Percentiles rank a stretch among this genome's conserved stretches.
phyloP scores from a whole-genome alignment of 1,140 invertebrate genomes.

The Plodia interpunctella region DNA sequence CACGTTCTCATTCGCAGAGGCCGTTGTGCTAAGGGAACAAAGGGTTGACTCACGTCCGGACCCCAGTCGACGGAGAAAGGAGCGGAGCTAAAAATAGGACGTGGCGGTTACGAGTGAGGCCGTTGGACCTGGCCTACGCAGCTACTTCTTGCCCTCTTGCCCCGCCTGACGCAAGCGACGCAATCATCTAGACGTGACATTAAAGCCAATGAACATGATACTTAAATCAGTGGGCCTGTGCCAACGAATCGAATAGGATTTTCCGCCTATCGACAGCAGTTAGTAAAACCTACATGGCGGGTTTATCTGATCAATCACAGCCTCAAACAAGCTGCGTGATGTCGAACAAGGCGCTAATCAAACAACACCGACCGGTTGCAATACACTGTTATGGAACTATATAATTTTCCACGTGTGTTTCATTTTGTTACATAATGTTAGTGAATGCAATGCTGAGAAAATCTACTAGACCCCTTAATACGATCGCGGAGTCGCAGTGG shows the following conservation, averaged over 20 bases:
- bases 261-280: slow-evolving; percentile 12
- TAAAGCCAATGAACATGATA: slow-evolving; percentile 11
- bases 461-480: slow-evolving; percentile 10
- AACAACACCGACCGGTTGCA: slow-evolving; percentile 32
- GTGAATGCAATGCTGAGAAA: slow-evolving; percentile 23
- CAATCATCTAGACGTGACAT: slow-evolving; percentile 17
- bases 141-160: slow-evolving; percentile 23
- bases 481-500: slow-evolving; percentile 22
- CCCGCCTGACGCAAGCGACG: slow-evolving; percentile 15
- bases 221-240: slow-evolving; percentile 8
- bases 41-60: slow-evolving; percentile 55
- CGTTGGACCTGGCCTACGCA: slow-evolving; percentile 44
- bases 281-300: not conserved
- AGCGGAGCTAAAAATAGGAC: slow-evolving; percentile 44
- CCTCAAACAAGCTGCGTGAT: slow-evolving; percentile 23
- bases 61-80: slow-evolving; percentile 40
- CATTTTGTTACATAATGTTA: slow-evolving; percentile 41
- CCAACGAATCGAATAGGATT: slow-evolving; percentile 16
- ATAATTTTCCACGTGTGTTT: slow-evolving; percentile 32
- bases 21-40: slow-evolving; percentile 42
- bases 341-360: slow-evolving; percentile 27
- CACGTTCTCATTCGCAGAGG: slow-evolving; percentile 39
- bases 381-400: slow-evolving; percentile 31
- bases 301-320: slow-evolving; percentile 22
- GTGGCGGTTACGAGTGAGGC: slow-evolving; percentile 34